Evolutionary conservation across 2,113 vertebrate species (phyloP).

Genomic region (Trogon surrucura): DNA sequence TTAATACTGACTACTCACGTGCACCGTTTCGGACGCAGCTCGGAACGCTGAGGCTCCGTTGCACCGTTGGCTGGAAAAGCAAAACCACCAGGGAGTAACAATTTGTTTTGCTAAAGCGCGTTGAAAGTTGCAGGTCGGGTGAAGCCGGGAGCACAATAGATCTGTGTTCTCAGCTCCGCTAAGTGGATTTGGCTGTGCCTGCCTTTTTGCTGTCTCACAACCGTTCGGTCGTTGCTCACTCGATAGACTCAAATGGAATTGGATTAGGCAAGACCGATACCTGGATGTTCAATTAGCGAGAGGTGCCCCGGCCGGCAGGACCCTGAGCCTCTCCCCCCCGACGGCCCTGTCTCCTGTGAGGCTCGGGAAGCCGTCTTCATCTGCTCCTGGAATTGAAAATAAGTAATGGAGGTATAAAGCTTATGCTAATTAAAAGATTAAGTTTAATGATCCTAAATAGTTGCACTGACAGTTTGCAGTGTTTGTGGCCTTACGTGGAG

Average conservation of each 20-base stretch:
- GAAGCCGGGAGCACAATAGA: neutral
- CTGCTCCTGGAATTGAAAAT: neutral
- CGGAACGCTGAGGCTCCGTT: neutral
- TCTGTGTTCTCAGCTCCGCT: neutral
- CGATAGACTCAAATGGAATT: neutral
- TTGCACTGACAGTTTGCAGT: conserved; percentile 30
- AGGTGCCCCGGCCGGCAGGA: neutral
- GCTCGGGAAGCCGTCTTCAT: conserved; percentile 1
- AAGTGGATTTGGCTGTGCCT: neutral
- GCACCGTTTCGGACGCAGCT: neutral
- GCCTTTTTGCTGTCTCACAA: neutral
- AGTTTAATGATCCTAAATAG: conserved; percentile 38
- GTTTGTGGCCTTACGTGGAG: conserved; percentile 61
- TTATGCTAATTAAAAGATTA: conserved; percentile 51
- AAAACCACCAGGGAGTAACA: neutral
- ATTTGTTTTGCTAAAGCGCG: neutral
- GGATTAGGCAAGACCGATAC: neutral
- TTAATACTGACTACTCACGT: neutral
- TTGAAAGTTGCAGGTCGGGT: neutral
- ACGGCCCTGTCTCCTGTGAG: neutral
- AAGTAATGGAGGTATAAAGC: conserved; percentile 17
- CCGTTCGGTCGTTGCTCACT: neutral
- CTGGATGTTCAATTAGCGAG: neutral
- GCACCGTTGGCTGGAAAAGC: neutral
- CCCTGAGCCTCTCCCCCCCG: neutral